Base-by-base conservation (phyloP, 1,140 invertebrate species). In the Ridgeia piscesae region DNA sequence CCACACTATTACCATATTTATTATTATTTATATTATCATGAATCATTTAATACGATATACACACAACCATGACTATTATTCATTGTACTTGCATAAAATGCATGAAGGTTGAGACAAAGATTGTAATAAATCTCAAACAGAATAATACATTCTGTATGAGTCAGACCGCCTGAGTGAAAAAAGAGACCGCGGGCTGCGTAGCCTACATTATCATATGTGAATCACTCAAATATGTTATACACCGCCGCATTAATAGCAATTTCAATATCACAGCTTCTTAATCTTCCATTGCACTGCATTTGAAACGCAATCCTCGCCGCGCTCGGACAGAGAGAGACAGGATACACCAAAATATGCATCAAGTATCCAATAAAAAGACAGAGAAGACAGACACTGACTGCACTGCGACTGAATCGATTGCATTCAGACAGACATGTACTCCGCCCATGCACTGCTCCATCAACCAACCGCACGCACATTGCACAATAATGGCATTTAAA, bases 401-500 rank as follows among this genome's bases (percentile, higher is more conserved):
- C 11, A 77, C 58, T 27, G 58, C 58, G 11, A 77, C 58, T 77
- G 58, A 77, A 77, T 77, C 58, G 58, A 77, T 77, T 27, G 58
- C 27, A 77, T 77, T 77, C 58, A 77, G 58, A 77, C 58, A 77
- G 58, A 77, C 58, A 77, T 2, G 14, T 21, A 77, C 58, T 77
- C 58, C 58, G 58, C 58, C 58, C 58, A 77, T 77, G 58, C 58
- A 77, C 2, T 21, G 58, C 58, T 77, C 58, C 58, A 77, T 77
- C 58, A 6, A 77, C 58, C 27, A 31, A n/a, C n/a, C n/a, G n/a
- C n/a, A n/a, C n/a, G n/a, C 17, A 77, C 58, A 4, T 77, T 77
- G 58, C 58, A 77, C 58, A 77, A 77, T 77, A 77, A 77, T 77
- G 58, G 58, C 58, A 77, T 77, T 77, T 77, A 77, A 77, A 77